These are phyloP conservation scores for Brachyistius frenatus DNA, from an alignment of 2,113 vertebrate genomes.

Conservation along the genomic window DNA sequence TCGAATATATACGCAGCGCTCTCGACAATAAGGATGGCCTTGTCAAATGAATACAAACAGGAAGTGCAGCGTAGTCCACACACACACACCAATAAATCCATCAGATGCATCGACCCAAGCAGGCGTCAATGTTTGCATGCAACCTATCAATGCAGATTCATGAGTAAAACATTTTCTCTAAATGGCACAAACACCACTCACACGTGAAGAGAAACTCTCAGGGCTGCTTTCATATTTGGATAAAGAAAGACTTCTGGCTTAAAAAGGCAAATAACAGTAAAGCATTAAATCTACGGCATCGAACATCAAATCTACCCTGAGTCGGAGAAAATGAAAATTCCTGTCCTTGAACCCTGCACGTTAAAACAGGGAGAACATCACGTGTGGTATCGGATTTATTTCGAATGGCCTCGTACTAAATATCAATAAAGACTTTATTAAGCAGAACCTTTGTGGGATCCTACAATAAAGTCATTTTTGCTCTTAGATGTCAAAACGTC, in stretches of 20 bases:
- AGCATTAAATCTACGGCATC: constrained; percentile 1
- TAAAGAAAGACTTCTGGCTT: not conserved
- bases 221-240: not conserved
- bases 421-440: not conserved
- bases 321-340: constrained; percentile 23
- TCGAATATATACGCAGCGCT: not conserved
- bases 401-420: not conserved
- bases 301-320: not conserved
- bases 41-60: not conserved
- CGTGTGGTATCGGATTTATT: not conserved
- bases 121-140: not conserved
- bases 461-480: too few species aligned
- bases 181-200: not conserved
- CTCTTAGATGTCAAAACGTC: too few species aligned
- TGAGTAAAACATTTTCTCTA: not conserved
- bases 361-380: not conserved
- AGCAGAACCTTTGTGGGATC: too few species aligned
- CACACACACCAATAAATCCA: not conserved
- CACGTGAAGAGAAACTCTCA: constrained; percentile 5
- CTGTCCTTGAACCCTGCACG: constrained; percentile 3
- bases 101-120: not conserved
- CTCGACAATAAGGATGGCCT: not conserved
- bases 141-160: too few species aligned
- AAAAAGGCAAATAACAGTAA: constrained; percentile 10
- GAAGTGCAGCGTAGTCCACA: too few species aligned